Evolutionary conservation across 1,140 invertebrate species (phyloP), one percentile per base, ranked within the genome.

Genomic region (Diachasmimorpha longicaudata): DNA sequence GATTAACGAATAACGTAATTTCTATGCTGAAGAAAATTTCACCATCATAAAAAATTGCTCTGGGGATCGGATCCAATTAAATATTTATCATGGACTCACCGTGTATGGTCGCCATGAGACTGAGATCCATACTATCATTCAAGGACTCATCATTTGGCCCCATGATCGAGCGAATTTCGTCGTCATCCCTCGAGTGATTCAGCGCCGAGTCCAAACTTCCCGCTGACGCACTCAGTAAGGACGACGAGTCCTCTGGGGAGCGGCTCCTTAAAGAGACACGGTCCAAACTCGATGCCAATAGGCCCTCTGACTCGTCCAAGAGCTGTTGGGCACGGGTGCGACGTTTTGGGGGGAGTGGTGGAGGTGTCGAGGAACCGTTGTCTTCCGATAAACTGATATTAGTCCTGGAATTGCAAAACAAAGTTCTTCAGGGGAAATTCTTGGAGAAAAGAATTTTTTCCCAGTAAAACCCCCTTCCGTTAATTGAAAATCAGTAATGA

Each of bases 171-270:
- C 90, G 89, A 44, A 93, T 90, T 87, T 93, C 92, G 80, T 91
- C 90, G 81, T 95, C 94, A 79, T 95, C 94, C 67, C 93, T 92
- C 6, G 94, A 95, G 76, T 94, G 93, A 87, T 96, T 96, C 69
- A 96, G 85, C 81, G 95, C 94, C 0, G 95, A 96, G 86, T 96
- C 95, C 77, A 96, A 87, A 76, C 95, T 96, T 44, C 95, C 95
- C 78, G 94, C 94, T 77, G 93, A 93, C 70, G 92, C 93, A 46
- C 93, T 94, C 69, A 94, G 89, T 37, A 94, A 88, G 46, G 92
- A 93, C 77, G 91, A 92, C 44, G 92, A 93, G 83, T 93, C 92
- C 83, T 93, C 92, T 39, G 91, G 93, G 13, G 92, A 93, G 77
- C 91, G 90, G 72, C 92, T 93, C 36, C 91, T 87, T 66, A 92